These are phyloP conservation scores for Nomada fabriciana DNA, from an alignment of 2,888 invertebrate species.

Conservation along the genomic window DNA sequence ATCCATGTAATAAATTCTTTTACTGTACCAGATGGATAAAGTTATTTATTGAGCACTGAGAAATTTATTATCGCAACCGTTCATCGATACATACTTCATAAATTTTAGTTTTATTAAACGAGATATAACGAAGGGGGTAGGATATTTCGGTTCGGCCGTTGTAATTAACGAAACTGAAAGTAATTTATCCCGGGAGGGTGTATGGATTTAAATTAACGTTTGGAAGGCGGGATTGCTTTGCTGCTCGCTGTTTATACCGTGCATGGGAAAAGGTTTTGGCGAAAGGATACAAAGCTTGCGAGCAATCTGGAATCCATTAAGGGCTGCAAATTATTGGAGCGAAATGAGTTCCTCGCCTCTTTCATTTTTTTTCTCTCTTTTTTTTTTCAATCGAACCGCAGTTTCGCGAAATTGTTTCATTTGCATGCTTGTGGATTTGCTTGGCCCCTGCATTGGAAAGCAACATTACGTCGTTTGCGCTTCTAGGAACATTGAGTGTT, in stretches of 20 bases:
- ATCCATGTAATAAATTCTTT: constrained; percentile 39
- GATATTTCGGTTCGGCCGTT: constrained; percentile 1
- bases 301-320: constrained; percentile 31
- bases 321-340: constrained; percentile 12
- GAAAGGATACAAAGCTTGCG: neutral
- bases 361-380: neutral
- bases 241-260: neutral
- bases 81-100: too few species aligned
- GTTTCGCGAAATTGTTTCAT: neutral
- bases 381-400: neutral
- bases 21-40: constrained; percentile 22
- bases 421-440: neutral
- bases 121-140: too few species aligned
- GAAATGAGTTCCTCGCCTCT: neutral
- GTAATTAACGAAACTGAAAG: constrained; percentile 27
- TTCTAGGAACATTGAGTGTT: neutral
- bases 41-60: too few species aligned
- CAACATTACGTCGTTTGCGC: neutral
- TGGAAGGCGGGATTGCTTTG: neutral
- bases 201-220: constrained; percentile 17
- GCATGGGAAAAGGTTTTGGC: neutral
- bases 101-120: too few species aligned
- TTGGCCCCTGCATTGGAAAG: neutral
- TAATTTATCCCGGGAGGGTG: neutral
- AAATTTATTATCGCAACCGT: too few species aligned